Conservation (phyloP, 1,140 invertebrate genomes). For the Hypsibius dujardini region DNA sequence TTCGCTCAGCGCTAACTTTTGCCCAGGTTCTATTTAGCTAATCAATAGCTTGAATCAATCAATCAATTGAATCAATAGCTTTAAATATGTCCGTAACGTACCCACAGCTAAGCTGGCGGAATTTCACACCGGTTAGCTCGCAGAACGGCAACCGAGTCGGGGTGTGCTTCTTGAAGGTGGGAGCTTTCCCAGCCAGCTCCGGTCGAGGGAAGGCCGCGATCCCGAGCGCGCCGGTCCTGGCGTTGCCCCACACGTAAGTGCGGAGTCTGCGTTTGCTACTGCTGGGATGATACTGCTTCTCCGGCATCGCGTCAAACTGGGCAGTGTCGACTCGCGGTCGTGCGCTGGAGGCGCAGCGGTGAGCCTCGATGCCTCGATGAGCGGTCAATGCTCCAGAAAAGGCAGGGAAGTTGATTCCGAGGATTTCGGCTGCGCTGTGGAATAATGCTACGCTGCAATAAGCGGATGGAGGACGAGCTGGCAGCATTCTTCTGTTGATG, state of each 20-base stretch:
- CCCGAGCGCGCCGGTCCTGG: not conserved
- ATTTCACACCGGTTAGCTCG: not conserved
- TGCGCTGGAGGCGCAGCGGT: not conserved
- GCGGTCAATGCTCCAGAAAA: not conserved
- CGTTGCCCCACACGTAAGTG: slow-evolving; percentile 12
- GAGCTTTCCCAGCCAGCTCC: not conserved
- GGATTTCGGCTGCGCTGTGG: not conserved
- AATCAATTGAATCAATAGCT: too few relatives aligned
- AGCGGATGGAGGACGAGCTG: too few relatives aligned
- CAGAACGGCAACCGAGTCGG: slow-evolving; percentile 6
- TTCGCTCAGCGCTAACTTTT: too few relatives aligned
- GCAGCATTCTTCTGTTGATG: not conserved
- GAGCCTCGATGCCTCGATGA: not conserved
- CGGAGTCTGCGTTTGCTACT: not conserved
- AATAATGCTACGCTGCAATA: too few relatives aligned
- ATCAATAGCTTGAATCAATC: too few relatives aligned
- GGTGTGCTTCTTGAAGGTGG: not conserved
- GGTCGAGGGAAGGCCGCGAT: not conserved
- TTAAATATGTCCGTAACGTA: too few relatives aligned
- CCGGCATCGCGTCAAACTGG: not conserved
- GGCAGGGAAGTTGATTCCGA: not conserved
- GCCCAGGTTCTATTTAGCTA: too few relatives aligned
- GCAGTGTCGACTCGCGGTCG: not conserved
- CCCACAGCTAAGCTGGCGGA: slow-evolving; percentile 40
- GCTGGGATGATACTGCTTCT: not conserved